Percentiles rank a stretch among this genome's conserved stretches.
phyloP scores from a whole-genome alignment of 37 sponge, comb jelly and placozoan species.

The Ianthella basta region DNA sequence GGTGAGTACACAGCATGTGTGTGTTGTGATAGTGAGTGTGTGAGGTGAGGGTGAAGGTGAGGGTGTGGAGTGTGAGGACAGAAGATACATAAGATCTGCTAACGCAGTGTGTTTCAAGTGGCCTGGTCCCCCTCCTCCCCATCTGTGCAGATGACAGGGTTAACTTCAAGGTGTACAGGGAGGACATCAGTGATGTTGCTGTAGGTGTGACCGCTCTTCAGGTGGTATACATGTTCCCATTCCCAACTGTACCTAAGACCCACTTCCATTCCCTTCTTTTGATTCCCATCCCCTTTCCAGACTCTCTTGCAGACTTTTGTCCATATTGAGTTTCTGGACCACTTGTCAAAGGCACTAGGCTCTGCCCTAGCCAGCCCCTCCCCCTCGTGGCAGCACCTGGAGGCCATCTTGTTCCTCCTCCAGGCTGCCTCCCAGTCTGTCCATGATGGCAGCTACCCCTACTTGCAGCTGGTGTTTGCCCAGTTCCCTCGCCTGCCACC shows the following conservation, averaged over 20 bases:
- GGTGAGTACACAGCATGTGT: too few relatives aligned
- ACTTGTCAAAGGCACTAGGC: conserved; percentile 38
- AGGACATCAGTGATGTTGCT: conserved; percentile 68
- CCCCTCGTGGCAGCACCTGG: conserved; percentile 70
- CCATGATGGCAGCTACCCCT: conserved; percentile 46
- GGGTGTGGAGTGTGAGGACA: too few relatives aligned
- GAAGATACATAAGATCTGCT: too few relatives aligned
- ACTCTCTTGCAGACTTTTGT: conserved; percentile 37
- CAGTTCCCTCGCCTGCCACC: conserved; percentile 62
- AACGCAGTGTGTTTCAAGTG: too few relatives aligned
- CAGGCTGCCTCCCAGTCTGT: conserved; percentile 52
- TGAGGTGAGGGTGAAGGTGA: too few relatives aligned
- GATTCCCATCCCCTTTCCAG: background rate
- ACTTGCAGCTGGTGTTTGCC: conserved; percentile 42
- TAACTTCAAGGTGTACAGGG: conserved; percentile 62
- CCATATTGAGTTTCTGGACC: conserved; percentile 69
- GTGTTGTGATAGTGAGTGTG: too few relatives aligned
- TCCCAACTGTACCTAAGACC: too few relatives aligned
- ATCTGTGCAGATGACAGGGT: conserved; percentile 43
- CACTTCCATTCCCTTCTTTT: too few relatives aligned
- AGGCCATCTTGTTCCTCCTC: conserved; percentile 66
- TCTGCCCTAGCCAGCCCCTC: conserved; percentile 14
- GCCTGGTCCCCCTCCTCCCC: background rate
- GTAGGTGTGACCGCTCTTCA: conserved; percentile 39
- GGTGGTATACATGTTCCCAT: too few relatives aligned